Percentiles rank a stretch among this genome's conserved stretches.
phyloP scores from a whole-genome alignment of 2,888 invertebrate genomes.

The Apodemia duryi region DNA sequence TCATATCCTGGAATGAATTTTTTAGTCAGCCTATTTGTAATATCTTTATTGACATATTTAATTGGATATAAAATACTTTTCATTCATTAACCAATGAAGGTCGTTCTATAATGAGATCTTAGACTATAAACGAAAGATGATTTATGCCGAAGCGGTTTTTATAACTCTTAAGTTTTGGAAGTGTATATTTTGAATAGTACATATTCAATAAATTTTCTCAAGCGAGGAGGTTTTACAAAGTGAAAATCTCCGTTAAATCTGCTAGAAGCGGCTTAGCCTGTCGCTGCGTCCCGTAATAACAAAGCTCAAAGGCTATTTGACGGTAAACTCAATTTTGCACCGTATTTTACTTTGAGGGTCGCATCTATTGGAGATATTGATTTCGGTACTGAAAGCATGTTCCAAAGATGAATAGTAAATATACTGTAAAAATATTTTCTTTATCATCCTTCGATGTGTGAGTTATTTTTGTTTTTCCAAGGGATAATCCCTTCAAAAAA shows the following conservation, averaged over 20 bases:
- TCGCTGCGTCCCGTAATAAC: slow-evolving; percentile 7
- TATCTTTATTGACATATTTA: too few species aligned
- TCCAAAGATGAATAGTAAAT: slow-evolving; percentile 4
- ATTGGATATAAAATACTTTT: too few species aligned
- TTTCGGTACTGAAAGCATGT: not conserved
- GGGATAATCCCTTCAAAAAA: too few species aligned
- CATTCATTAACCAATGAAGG: too few species aligned
- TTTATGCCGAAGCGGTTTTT: too few species aligned
- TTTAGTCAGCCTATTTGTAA: too few species aligned
- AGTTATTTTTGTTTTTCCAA: too few species aligned
- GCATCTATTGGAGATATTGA: slow-evolving; percentile 7
- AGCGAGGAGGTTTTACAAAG: slow-evolving; percentile 4
- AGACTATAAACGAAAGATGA: too few species aligned
- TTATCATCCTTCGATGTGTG: too few species aligned
- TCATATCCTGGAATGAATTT: too few species aligned
- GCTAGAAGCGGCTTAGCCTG: slow-evolving; percentile 7
- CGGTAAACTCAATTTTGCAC: slow-evolving; percentile 10
- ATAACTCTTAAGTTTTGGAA: too few species aligned
- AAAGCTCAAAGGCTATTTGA: slow-evolving; percentile 14
- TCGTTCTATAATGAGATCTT: too few species aligned
- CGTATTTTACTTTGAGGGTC: slow-evolving; percentile 7
- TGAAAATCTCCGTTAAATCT: slow-evolving; percentile 12
- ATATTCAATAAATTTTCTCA: not conserved
- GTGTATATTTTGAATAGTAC: not conserved
- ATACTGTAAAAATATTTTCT: slow-evolving; percentile 3